phyloP scores from a whole-genome alignment of 2,888 invertebrate species.

The Eugnorisma glareosa region DNA sequence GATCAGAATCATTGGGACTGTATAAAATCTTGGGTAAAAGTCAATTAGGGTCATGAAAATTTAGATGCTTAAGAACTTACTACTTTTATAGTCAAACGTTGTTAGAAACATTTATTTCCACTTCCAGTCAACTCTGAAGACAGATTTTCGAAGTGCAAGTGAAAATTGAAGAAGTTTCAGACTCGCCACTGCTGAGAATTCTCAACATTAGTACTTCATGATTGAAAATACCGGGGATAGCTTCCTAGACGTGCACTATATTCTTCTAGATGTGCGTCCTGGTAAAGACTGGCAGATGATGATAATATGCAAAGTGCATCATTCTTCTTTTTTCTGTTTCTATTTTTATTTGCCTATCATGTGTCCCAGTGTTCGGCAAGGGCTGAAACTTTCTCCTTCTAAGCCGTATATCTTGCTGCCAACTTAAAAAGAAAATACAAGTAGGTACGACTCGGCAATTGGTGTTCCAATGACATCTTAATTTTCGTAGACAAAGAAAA shows the following conservation, averaged over 20 bases:
- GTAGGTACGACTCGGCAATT: background rate
- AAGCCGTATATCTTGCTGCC: background rate
- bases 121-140: background rate
- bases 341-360: background rate
- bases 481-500: background rate
- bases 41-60: background rate
- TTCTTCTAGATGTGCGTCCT: background rate
- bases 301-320: background rate
- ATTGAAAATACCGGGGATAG: background rate
- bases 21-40: background rate
- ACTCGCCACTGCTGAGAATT: conserved; percentile 10
- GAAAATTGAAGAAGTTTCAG: conserved; percentile 23
- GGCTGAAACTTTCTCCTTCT: background rate
- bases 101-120: background rate
- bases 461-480: background rate
- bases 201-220: background rate
- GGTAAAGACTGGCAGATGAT: background rate
- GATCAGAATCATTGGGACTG: background rate
- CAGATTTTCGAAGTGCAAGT: background rate
- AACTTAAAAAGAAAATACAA: background rate
- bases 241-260: background rate
- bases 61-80: background rate
- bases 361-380: background rate
- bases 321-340: background rate
- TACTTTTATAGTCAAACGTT: background rate